Conservation (phyloP, 2,888 invertebrate species). For the Cephalotes varians region DNA sequence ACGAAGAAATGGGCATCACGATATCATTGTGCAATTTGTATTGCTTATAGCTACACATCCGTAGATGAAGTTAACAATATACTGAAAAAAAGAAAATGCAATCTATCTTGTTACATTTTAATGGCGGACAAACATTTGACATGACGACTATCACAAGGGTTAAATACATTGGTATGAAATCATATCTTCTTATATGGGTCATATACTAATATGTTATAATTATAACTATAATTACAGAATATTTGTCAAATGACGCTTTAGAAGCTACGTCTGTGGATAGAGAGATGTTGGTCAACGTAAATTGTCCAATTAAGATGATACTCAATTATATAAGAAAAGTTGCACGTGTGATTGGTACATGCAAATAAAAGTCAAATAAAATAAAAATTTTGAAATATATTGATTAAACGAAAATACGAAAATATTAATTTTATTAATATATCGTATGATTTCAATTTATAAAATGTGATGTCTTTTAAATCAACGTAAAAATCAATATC, state of each 20-base stretch:
- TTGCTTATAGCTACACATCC: too few relatives aligned
- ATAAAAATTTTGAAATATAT: not conserved
- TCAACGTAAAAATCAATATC: not conserved
- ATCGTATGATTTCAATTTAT: not conserved
- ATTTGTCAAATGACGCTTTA: not conserved
- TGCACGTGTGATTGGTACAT: constrained; percentile 57
- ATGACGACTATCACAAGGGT: constrained; percentile 60
- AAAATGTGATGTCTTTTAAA: not conserved
- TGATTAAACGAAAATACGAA: not conserved
- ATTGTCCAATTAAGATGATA: constrained; percentile 84
- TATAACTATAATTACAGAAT: constrained; percentile 19
- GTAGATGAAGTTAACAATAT: not conserved
- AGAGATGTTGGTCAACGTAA: constrained; percentile 82
- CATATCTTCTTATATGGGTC: not conserved
- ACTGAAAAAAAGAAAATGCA: not conserved
- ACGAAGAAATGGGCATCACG: not conserved
- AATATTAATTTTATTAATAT: not conserved
- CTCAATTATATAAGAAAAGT: constrained; percentile 81
- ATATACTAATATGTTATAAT: not conserved
- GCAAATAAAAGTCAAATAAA: constrained; percentile 15
- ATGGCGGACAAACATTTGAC: not conserved
- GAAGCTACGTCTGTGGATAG: constrained; percentile 64
- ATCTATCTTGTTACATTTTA: constrained; percentile 9
- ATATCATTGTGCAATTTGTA: not conserved
- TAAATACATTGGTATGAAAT: constrained; percentile 64